Conservation (phyloP, 2,888 invertebrate species). For the Stenoptilia bipunctidactyla region DNA sequence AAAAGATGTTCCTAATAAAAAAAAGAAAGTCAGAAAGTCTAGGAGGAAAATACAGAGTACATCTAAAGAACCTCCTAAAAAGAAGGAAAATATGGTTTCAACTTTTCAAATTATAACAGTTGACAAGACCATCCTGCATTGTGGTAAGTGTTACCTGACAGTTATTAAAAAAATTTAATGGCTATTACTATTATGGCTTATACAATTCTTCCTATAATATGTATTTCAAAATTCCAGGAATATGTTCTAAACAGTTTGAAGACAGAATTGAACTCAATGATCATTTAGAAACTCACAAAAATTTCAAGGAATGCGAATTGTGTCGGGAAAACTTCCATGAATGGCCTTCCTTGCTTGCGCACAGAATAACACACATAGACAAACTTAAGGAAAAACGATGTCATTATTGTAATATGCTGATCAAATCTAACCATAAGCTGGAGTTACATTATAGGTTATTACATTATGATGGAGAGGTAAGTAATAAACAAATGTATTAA, state of each 20-base stretch:
- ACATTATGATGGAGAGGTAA: constrained; percentile 32
- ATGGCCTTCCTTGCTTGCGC: constrained; percentile 31
- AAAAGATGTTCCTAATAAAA: too few species aligned
- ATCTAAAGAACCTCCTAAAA: too few species aligned
- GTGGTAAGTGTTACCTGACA: too few species aligned
- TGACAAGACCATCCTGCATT: too few species aligned
- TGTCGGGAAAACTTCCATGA: constrained; percentile 13
- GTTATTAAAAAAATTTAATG: too few species aligned
- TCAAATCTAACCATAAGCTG: constrained; percentile 17
- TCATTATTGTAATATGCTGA: constrained; percentile 30
- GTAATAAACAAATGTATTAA: too few species aligned
- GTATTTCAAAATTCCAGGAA: background rate
- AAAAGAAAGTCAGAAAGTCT: too few species aligned
- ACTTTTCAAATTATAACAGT: too few species aligned
- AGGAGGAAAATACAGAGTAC: too few species aligned
- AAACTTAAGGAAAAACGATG: constrained; percentile 22
- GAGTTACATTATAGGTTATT: constrained; percentile 34
- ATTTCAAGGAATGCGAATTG: constrained; percentile 5
- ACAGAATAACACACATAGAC: constrained; percentile 33
- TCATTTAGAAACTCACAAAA: constrained; percentile 34
- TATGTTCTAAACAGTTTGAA: background rate
- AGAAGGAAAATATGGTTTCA: too few species aligned
- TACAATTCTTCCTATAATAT: background rate
- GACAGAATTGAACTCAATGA: constrained; percentile 11
- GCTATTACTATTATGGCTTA: too few species aligned